Evolutionary conservation across 2,113 vertebrate genomes (phyloP).

Genomic region (Epinephelus fuscoguttatus): DNA sequence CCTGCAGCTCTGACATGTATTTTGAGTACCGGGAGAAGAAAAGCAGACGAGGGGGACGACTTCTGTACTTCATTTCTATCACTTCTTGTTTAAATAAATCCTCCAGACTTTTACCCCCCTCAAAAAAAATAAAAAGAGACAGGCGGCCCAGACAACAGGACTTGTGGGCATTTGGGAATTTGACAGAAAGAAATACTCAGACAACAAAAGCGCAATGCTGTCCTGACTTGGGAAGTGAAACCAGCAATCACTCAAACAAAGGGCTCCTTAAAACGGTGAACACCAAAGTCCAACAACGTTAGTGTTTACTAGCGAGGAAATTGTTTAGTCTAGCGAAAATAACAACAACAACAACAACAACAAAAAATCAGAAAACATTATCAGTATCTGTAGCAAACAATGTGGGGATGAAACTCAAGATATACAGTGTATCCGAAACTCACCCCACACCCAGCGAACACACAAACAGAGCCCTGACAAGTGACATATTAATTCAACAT

Average conservation of each 20-base stretch:
- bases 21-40: conserved; percentile 41
- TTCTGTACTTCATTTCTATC: conserved; percentile 64
- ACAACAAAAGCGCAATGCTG: conserved; percentile 66
- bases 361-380: conserved; percentile 51
- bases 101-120: conserved; percentile 30
- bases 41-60: neutral
- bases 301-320: conserved; percentile 40
- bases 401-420: conserved; percentile 30
- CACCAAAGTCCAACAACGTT: conserved; percentile 14
- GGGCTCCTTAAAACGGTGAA: conserved; percentile 35
- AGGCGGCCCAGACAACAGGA: conserved; percentile 37
- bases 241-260: conserved; percentile 56
- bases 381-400: conserved; percentile 58
- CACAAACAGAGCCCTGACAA: conserved; percentile 52
- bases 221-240: conserved; percentile 53
- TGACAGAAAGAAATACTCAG: conserved; percentile 57
- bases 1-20: conserved; percentile 67
- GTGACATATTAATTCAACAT: conserved; percentile 71
- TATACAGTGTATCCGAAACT: conserved; percentile 32
- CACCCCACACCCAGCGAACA: conserved; percentile 56
- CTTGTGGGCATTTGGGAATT: conserved; percentile 59
- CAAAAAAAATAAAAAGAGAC: conserved; percentile 35
- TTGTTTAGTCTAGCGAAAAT: conserved; percentile 72
- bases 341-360: conserved; percentile 20
- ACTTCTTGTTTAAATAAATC: conserved; percentile 59